Evolutionary conservation across 2,888 invertebrate genomes (phyloP), one percentile per base, ranked within the genome.

Genomic region (Drosophila pseudotakahashii): DNA sequence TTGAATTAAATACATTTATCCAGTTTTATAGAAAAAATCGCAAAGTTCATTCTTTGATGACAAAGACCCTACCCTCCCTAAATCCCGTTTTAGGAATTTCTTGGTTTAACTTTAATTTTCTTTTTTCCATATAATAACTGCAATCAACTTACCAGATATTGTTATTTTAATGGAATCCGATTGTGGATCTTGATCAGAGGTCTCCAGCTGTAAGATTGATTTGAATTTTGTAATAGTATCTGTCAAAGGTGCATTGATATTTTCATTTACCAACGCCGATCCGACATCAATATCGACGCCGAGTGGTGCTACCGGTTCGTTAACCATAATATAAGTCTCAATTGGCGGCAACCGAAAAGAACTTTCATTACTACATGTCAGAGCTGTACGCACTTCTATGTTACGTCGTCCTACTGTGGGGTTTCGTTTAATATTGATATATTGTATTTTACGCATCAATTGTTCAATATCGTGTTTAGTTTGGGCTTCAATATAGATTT

Each of bases 361-460:
- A 53, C 89, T 92, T 64, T 92, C 91, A 74, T 91, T 92, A 2
- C 84, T 81, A 64, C 92, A 92, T 69, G 89, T 86, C 70, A 92
- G 84, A 10, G 91, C 90, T 19, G 91, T 91, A 2, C 89, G 90
- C 1, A 92, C 89, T 76, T 92, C 92, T 58, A 92, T 91, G 90
- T 97, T 98, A 26, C 99, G 93, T 6, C 98, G 93, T 6, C 99
- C 99, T 5, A 98, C 98, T n/a, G 98, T 98, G 14, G 99, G 98
- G 93, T 96, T 97, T 83, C 96, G 95, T 63, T 98, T 94, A 13
- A 96, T 95, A 92, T 99, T 99, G 9, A 96, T 96, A 92, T 99
- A 99, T 54, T 98, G 96, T 78, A 99, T 95, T 89, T 96, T 95
- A 7, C 97, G 95, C 71, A 98, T 94, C 51, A 98, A 91, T 2